Evolutionary conservation across 2,797 vertebrate species (phyloP), one percentile per base, ranked within the genome.

Genomic region (Rallus crepitans): DNA sequence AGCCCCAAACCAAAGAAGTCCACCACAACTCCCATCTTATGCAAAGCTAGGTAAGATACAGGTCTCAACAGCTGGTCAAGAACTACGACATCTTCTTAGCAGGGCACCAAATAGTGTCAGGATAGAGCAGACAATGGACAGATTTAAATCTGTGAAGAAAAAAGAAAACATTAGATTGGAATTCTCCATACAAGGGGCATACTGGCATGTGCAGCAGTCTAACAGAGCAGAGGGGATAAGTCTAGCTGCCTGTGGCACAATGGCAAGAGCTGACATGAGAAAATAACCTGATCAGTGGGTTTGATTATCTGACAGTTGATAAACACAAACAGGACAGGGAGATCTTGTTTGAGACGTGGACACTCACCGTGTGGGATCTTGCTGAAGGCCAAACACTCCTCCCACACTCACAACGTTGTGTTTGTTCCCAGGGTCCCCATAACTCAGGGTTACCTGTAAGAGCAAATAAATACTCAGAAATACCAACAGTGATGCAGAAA

Each of bases 401-500:
- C 96, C 98, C 47, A 99, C 89, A 5, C 97, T 98, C 87, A 99
- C 98, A 28, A 99, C 99, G 5, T 99, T 99, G 80, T 97, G 98
- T 68, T 98, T 98, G 97, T 99, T 99, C 94, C 99, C 99, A 65
- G 99, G 99, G 45, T 99, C 99, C 18, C 99, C 99, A 0, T 99
- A 99, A 95, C 99, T 99, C n/a, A 99, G 97, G 35, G 99, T 99
- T 84, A 99, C 99, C 99, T 99, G 75, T 19, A 68, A 81, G 89
- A 94, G 52, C 40, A 90, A 47, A 39, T 11, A 79, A 42, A 30
- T 9, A 71, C 12, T 77, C 15, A 86, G 57, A 83, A 83, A 64
- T 5, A 56, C 7, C 53, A 72, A 76, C 48, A 52, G 17, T 66
- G 68, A 42, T 23, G 35, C 52, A 79, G 66, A 91, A 82, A 84